Evolutionary conservation across 2,797 vertebrate genomes (phyloP).

Genomic region (Coregonus ussuriensis): DNA sequence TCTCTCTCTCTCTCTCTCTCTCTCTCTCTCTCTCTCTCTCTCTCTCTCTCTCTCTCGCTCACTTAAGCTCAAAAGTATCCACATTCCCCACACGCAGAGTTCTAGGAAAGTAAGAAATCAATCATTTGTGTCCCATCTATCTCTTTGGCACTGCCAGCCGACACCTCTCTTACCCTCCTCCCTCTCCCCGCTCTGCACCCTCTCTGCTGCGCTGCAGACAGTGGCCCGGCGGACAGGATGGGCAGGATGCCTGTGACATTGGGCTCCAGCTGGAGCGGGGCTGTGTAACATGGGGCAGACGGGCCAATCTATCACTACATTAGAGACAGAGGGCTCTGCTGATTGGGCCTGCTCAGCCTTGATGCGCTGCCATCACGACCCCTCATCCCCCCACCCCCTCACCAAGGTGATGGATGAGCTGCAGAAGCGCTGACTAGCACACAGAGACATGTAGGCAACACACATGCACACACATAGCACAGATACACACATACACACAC

Average conservation of each 20-base stretch:
- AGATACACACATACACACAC: background rate
- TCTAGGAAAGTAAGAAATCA: conserved; percentile 20
- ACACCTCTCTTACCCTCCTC: background rate
- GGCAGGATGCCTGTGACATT: conserved; percentile 14
- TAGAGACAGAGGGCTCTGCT: conserved; percentile 35
- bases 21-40: background rate
- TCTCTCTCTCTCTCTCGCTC: background rate
- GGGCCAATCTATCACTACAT: conserved; percentile 37
- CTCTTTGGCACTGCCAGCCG: background rate
- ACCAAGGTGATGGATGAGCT: conserved; percentile 15
- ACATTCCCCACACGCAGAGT: background rate
- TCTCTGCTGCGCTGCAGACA: background rate
- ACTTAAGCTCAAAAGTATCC: background rate
- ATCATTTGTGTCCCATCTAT: conserved; percentile 13
- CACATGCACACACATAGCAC: background rate
- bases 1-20: background rate
- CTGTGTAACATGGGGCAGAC: conserved; percentile 30
- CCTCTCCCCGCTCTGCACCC: background rate
- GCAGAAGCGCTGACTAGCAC: conserved; percentile 4
- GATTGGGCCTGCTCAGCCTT: conserved; percentile 26
- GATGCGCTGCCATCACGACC: conserved; percentile 38
- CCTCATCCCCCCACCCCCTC: background rate
- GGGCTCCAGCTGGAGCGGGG: conserved; percentile 35
- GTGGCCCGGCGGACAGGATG: background rate
- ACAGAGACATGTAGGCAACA: background rate